Conservation (phyloP, 35 echinoderm and acorn worm species). For the Ophiothrix spiculata region DNA sequence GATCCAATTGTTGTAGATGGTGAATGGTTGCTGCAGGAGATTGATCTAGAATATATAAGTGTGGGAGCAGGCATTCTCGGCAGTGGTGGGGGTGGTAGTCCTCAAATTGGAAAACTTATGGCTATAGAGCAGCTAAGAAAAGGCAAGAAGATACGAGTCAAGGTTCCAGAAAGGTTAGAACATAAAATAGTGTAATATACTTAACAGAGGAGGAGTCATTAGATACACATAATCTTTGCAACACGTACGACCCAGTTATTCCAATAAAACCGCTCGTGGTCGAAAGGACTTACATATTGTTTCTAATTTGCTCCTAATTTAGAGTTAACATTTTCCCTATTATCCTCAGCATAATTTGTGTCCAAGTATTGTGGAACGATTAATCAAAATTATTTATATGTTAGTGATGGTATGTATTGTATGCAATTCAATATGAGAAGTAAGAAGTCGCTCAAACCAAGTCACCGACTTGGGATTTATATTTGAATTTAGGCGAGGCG, state of each 20-base stretch:
- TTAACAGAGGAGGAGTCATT: too few relatives aligned
- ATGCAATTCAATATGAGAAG: too few relatives aligned
- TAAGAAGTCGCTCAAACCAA: too few relatives aligned
- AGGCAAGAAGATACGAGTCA: conserved; percentile 58
- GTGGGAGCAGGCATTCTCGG: conserved; percentile 88
- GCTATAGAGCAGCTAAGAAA: conserved; percentile 38
- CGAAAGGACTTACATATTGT: background rate
- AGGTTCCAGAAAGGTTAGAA: background rate
- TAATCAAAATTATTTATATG: too few relatives aligned
- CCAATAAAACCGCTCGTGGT: background rate
- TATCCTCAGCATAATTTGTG: too few relatives aligned
- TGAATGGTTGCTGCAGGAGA: conserved; percentile 70
- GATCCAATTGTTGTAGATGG: too few relatives aligned
- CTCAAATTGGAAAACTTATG: conserved; percentile 50
- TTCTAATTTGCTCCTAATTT: background rate
- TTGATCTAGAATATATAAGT: conserved; percentile 73
- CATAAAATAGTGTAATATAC: too few relatives aligned
- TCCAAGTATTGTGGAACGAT: too few relatives aligned
- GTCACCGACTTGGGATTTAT: too few relatives aligned
- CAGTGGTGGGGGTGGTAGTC: conserved; percentile 82
- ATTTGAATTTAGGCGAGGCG: too few relatives aligned
- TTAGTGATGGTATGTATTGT: too few relatives aligned
- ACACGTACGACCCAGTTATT: background rate
- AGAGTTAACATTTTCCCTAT: background rate
- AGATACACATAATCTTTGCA: too few relatives aligned